Percentiles rank a stretch among this genome's conserved stretches.
Evolutionary conservation across 2,888 invertebrate species (phyloP).

Genomic region (Drosophila barbarae): DNA sequence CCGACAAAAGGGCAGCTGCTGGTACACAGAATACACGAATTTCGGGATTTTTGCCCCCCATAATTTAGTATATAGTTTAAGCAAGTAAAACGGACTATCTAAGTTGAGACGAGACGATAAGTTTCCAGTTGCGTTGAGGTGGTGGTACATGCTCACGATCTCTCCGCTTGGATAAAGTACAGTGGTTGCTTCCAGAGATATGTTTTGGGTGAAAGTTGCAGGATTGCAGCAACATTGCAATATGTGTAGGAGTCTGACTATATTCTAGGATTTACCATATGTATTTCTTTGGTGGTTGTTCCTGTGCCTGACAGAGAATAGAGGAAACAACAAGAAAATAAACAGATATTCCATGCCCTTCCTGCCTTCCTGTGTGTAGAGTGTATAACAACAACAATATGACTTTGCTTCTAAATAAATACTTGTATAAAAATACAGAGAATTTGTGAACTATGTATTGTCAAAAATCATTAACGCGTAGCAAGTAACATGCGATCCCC

Average conservation of each 20-base stretch:
- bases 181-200: conserved; percentile 36
- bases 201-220: conserved; percentile 51
- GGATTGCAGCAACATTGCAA: conserved; percentile 23
- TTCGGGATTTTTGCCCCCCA: conserved; percentile 1
- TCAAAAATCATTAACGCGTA: conserved; percentile 62
- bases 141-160: conserved; percentile 32
- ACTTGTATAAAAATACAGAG: conserved; percentile 69
- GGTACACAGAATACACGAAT: conserved; percentile 24
- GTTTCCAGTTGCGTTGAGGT: conserved; percentile 40
- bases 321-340: not conserved
- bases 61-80: conserved; percentile 9
- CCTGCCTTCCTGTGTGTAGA: conserved; percentile 29
- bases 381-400: conserved; percentile 52
- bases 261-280: conserved; percentile 21
- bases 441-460: conserved; percentile 63
- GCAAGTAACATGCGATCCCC: conserved; percentile 26
- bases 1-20: conserved; percentile 25
- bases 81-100: conserved; percentile 43
- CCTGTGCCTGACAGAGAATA: conserved; percentile 4
- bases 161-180: conserved; percentile 27
- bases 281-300: conserved; percentile 41
- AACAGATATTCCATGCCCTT: conserved; percentile 2
- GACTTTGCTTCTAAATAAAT: conserved; percentile 56
- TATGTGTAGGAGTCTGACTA: conserved; percentile 34
- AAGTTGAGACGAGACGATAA: conserved; percentile 36